Evolutionary conservation across 2,888 invertebrate species (phyloP).

Genomic region (Drosophila fulvimacula): DNA sequence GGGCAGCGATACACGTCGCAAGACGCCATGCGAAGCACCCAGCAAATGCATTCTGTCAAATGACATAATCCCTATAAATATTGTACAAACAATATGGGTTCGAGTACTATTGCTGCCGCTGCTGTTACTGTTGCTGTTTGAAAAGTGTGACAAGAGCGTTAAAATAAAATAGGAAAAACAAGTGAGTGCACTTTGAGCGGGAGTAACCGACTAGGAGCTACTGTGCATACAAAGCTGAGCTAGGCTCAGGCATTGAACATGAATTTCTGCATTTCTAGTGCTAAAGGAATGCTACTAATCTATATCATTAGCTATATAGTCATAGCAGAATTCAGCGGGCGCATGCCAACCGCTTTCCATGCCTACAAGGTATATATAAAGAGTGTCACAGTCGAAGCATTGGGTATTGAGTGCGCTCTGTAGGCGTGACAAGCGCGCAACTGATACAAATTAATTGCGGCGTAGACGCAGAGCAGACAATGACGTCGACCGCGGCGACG

Average conservation of each 20-base stretch:
- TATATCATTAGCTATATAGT: too few species aligned
- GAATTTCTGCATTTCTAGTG: too few species aligned
- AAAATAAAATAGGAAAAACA: constrained; percentile 1
- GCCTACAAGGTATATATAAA: constrained; percentile 2
- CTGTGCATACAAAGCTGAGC: neutral
- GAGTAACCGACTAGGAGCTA: neutral
- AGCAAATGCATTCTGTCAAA: constrained; percentile 61
- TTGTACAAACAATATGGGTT: constrained; percentile 50
- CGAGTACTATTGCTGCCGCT: constrained; percentile 28
- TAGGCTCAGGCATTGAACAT: too few species aligned
- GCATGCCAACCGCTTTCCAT: neutral
- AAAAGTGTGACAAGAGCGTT: constrained; percentile 21
- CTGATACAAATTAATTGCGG: constrained; percentile 69
- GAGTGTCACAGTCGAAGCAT: neutral
- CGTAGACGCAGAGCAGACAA: constrained; percentile 61
- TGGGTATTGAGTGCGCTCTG: constrained; percentile 31
- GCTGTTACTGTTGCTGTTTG: constrained; percentile 16
- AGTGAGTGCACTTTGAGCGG: neutral
- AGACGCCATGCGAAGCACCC: constrained; percentile 47
- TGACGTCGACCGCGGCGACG: constrained; percentile 15
- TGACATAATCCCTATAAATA: constrained; percentile 73
- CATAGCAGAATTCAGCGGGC: too few species aligned
- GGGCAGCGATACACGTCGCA: constrained; percentile 3
- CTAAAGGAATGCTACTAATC: neutral
- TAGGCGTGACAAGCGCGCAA: constrained; percentile 54